Evolutionary conservation across 2,888 invertebrate genomes (phyloP).

Genomic region (Tiliacea citrago): DNA sequence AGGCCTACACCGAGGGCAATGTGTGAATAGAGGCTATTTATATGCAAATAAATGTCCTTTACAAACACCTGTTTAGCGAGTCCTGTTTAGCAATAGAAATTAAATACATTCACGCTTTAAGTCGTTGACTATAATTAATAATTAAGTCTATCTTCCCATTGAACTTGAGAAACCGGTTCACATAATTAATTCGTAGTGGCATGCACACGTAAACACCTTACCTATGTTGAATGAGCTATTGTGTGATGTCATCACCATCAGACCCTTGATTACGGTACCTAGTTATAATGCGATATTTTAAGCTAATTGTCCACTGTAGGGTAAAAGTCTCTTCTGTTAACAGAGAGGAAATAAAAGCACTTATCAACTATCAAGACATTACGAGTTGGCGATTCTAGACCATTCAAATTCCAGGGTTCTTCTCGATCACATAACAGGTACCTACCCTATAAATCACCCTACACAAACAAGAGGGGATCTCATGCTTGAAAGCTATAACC

Average conservation of each 20-base stretch:
- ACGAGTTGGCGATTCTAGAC: background rate
- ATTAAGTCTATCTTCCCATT: conserved; percentile 27
- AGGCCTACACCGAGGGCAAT: background rate
- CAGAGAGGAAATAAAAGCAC: background rate
- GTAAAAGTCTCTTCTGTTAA: background rate
- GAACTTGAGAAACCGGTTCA: conserved; percentile 43
- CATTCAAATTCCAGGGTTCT: background rate
- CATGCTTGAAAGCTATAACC: background rate
- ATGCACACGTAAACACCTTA: background rate
- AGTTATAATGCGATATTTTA: background rate
- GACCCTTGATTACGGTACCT: background rate
- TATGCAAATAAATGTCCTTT: conserved; percentile 3
- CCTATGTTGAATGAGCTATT: background rate
- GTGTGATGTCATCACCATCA: background rate
- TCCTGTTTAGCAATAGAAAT: conserved; percentile 21
- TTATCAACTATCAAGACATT: background rate
- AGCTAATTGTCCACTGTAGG: background rate
- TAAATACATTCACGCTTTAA: background rate
- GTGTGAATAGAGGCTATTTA: background rate
- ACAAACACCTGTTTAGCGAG: no score
- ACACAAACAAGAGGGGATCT: background rate
- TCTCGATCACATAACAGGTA: background rate
- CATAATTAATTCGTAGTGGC: conserved; percentile 8
- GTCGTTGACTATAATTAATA: background rate
- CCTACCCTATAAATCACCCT: background rate